Evolutionary conservation across 2,113 vertebrate genomes (phyloP).

Genomic region (Xenus cinereus): DNA sequence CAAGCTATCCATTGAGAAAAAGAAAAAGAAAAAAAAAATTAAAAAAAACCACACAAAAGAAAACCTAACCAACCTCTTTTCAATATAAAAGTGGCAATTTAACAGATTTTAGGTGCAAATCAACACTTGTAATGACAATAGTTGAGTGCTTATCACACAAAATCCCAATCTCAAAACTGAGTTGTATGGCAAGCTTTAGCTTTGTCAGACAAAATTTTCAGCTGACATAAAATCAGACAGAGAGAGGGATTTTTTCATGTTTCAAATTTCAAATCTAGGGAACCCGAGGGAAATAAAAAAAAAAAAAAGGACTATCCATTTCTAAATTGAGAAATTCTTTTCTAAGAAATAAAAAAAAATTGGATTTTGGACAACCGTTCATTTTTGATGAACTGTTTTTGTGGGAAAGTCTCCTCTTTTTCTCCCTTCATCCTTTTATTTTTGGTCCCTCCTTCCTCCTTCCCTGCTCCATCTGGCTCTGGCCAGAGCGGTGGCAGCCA

Average conservation of each 20-base stretch:
- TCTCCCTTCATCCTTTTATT: not conserved
- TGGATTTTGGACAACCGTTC: not conserved
- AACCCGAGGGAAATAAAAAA: not conserved
- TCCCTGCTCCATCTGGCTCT: not conserved
- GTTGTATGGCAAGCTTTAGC: not conserved
- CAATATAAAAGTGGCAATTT: not conserved
- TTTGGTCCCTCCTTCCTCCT: not conserved
- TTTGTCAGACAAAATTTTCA: not conserved
- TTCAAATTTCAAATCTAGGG: not conserved
- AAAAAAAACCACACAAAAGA: not conserved
- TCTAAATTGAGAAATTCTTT: not conserved
- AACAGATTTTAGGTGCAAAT: not conserved
- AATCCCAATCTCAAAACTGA: not conserved
- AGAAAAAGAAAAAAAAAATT: not conserved
- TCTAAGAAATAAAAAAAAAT: not conserved
- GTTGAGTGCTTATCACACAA: not conserved
- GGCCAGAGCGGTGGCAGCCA: not conserved
- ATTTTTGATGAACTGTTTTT: not conserved
- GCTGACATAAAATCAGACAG: not conserved
- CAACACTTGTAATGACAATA: not conserved
- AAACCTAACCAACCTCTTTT: not conserved
- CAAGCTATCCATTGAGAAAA: not conserved
- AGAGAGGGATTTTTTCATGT: not conserved
- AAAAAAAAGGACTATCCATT: not conserved
- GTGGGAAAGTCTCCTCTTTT: not conserved